Conservation (phyloP, 2,113 vertebrate genomes). For the Syngnathoides biaculeatus region DNA sequence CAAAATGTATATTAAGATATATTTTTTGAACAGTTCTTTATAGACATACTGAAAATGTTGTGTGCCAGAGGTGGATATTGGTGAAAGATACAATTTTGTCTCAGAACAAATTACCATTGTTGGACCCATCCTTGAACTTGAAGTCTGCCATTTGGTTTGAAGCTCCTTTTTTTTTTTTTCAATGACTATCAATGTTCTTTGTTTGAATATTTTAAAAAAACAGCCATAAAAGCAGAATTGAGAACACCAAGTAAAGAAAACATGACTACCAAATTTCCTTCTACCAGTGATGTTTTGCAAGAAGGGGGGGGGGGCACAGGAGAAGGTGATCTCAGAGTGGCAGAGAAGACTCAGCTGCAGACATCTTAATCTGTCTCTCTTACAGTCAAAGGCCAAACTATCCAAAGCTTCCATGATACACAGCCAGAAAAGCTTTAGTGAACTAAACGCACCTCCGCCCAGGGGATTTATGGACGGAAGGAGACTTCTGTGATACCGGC, state of each 20-base stretch:
- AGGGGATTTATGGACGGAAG: slow-evolving; percentile 40
- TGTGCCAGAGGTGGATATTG: no score
- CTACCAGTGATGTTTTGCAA: background rate
- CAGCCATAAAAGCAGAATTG: background rate
- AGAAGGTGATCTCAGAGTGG: background rate
- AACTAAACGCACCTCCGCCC: slow-evolving; percentile 48
- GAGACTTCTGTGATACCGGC: slow-evolving; percentile 47
- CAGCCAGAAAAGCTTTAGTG: slow-evolving; percentile 35
- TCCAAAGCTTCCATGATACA: slow-evolving; percentile 51
- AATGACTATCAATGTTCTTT: background rate
- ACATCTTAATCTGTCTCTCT: slow-evolving; percentile 39
- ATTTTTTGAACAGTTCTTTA: no score
- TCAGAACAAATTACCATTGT: no score
- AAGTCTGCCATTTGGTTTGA: background rate
- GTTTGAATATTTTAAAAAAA: background rate
- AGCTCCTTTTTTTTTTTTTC: background rate
- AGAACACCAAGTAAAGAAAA: background rate
- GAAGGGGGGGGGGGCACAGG: background rate
- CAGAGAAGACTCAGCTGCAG: slow-evolving; percentile 12
- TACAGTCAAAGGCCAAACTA: slow-evolving; percentile 36
- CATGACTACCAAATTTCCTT: background rate
- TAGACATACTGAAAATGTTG: no score
- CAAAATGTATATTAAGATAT: no score
- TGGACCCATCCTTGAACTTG: no score
- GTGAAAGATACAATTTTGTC: no score